phyloP scores from a whole-genome alignment of 1,140 invertebrate genomes.

The Helicoverpa armigera region DNA sequence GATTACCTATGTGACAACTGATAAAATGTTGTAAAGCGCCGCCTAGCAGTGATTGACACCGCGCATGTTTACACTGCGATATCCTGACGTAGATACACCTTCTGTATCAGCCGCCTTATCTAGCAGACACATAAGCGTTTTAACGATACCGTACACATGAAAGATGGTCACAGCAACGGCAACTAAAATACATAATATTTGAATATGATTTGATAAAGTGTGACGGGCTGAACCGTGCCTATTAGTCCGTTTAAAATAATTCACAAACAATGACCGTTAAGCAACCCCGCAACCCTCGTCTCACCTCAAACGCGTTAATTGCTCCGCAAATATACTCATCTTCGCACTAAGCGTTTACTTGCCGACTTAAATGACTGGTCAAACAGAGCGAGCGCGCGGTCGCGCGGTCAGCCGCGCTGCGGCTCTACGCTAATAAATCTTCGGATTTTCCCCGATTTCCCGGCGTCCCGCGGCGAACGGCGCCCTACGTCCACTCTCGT shows the following conservation, averaged over 20 bases:
- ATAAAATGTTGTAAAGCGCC: constrained; percentile 83
- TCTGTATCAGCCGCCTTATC: constrained; percentile 75
- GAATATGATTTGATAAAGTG: constrained; percentile 56
- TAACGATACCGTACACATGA: constrained; percentile 60
- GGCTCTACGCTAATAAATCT: constrained; percentile 80
- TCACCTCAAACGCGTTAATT: constrained; percentile 82
- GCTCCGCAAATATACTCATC: constrained; percentile 84
- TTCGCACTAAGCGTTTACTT: constrained; percentile 81
- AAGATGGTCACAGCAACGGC: constrained; percentile 57
- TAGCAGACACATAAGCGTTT: constrained; percentile 71
- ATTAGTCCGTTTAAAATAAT: constrained; percentile 57
- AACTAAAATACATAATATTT: constrained; percentile 56
- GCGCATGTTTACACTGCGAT: constrained; percentile 77
- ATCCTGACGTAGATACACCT: constrained; percentile 69
- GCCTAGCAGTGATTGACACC: constrained; percentile 82
- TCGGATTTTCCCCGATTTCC: constrained; percentile 82
- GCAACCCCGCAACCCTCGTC: constrained; percentile 72
- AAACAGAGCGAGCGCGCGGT: constrained; percentile 72
- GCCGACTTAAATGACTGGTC: constrained; percentile 83
- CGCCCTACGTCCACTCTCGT: constrained; percentile 66
- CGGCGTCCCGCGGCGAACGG: constrained; percentile 71
- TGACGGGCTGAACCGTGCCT: constrained; percentile 38
- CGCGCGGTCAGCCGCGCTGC: constrained; percentile 73
- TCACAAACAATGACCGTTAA: constrained; percentile 69
- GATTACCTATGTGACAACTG: constrained; percentile 79